These are phyloP conservation scores for Caprella mutica DNA, from an alignment of 2,888 invertebrate species.

Conservation along the genomic window DNA sequence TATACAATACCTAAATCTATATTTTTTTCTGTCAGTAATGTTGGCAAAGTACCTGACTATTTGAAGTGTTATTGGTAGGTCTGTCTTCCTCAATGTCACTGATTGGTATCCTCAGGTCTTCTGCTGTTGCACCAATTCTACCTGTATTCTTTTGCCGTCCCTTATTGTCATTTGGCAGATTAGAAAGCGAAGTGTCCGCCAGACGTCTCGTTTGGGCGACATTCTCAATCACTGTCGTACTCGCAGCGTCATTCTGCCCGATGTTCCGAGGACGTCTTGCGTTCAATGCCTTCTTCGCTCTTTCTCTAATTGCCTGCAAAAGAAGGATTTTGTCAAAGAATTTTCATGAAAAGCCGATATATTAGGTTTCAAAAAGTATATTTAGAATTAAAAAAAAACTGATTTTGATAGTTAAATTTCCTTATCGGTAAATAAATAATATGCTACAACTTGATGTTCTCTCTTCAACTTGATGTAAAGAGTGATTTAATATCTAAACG, in stretches of 20 bases:
- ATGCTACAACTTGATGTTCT: no score
- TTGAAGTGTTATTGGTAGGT: slow-evolving; percentile 79
- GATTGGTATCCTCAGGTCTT: neutral
- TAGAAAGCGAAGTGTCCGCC: no score
- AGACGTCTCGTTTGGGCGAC: slow-evolving; percentile 56
- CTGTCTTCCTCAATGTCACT: slow-evolving; percentile 50
- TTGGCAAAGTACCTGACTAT: slow-evolving; percentile 55
- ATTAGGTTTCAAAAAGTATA: neutral
- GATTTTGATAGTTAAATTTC: slow-evolving; percentile 4
- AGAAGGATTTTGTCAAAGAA: neutral
- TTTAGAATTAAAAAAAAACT: neutral
- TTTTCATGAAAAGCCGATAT: neutral
- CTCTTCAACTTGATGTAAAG: no score
- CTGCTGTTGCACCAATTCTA: no score
- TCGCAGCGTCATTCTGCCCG: slow-evolving; percentile 51
- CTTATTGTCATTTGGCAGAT: no score
- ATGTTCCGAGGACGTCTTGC: slow-evolving; percentile 49
- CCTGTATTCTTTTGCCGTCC: no score
- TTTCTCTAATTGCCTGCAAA: slow-evolving; percentile 63
- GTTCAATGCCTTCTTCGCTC: slow-evolving; percentile 69
- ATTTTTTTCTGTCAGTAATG: neutral
- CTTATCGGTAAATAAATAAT: neutral
- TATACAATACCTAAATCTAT: no score
- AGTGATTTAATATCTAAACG: no score
- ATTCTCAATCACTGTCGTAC: slow-evolving; percentile 77